Conservation (phyloP, 2,113 vertebrate species). For the Calonectris borealis region DNA sequence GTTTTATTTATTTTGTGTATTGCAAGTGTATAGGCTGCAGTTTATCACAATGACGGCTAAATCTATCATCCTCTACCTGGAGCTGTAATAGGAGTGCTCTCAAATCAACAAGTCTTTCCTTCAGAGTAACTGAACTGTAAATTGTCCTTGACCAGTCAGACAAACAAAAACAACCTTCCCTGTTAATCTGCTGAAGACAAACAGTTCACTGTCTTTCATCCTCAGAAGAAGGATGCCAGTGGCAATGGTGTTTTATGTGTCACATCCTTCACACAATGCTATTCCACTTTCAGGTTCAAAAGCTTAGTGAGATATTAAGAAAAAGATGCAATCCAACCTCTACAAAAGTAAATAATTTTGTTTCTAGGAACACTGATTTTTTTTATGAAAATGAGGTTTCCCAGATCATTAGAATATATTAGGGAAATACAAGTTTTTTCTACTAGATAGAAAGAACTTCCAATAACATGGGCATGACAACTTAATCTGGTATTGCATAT, state of each 20-base stretch:
- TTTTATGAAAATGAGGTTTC: neutral
- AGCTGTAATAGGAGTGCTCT: constrained; percentile 62
- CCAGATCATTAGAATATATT: fast-evolving
- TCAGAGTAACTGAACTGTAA: constrained; percentile 75
- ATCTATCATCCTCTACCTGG: constrained; percentile 73
- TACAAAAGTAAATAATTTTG: neutral
- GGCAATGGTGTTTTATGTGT: constrained; percentile 33
- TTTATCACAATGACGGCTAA: constrained; percentile 71
- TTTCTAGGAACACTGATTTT: neutral
- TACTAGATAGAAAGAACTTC: neutral
- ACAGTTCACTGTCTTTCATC: constrained; percentile 42
- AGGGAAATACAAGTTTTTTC: neutral
- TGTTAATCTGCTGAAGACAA: constrained; percentile 71
- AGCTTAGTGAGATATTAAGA: neutral
- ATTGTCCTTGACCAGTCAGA: constrained; percentile 76
- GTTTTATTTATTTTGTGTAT: constrained; percentile 73
- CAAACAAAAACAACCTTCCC: constrained; percentile 69
- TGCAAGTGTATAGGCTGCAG: neutral
- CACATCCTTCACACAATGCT: constrained; percentile 5
- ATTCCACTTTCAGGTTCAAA: neutral
- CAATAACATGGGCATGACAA: fast-evolving
- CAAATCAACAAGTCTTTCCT: constrained; percentile 76
- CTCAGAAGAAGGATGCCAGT: neutral
- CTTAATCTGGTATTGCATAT: neutral
- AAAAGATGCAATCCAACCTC: neutral